A percentile compares a stretch with the other conserved stretches of the same genome.
These are phyloP conservation scores for Drosophila merina DNA, from an alignment of 2,888 invertebrate genomes.

Conservation along the genomic window DNA sequence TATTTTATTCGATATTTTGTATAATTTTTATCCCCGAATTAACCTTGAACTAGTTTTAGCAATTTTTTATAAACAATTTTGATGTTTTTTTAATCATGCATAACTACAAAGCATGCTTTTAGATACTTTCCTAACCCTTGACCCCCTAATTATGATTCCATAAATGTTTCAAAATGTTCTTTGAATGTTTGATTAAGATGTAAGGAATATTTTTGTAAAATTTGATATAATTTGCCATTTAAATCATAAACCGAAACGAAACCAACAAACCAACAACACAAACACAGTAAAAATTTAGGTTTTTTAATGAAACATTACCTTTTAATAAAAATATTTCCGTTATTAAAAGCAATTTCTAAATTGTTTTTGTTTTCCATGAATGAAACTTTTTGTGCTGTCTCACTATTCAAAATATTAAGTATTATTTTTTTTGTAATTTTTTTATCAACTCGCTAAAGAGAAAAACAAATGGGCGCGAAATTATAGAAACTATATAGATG, in stretches of 20 bases:
- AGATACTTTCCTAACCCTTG: not conserved
- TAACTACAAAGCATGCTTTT: not conserved
- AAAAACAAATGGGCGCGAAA: conserved; percentile 65
- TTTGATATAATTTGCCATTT: conserved; percentile 29
- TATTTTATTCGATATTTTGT: not conserved
- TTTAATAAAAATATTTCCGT: conserved; percentile 84
- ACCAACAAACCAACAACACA: conserved; percentile 41
- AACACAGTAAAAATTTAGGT: conserved; percentile 34
- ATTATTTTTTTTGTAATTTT: not conserved
- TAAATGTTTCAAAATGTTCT: conserved; percentile 7
- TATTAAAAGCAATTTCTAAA: conserved; percentile 84
- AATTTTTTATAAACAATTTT: not conserved
- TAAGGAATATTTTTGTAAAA: conserved; percentile 8
- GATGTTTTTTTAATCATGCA: not conserved
- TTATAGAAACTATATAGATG: conserved; percentile 46
- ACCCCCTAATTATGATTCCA: not conserved
- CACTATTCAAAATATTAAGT: conserved; percentile 8
- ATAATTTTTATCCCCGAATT: not conserved
- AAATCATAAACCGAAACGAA: conserved; percentile 48
- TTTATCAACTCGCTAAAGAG: conserved; percentile 9
- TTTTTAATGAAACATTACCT: conserved; percentile 72
- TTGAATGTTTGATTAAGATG: conserved; percentile 18
- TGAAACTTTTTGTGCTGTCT: conserved; percentile 74
- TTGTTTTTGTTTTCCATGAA: conserved; percentile 84
- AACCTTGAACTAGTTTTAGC: not conserved